These are phyloP conservation scores for Atta colombica DNA, from an alignment of 1,140 invertebrate species.

Conservation along the genomic window DNA sequence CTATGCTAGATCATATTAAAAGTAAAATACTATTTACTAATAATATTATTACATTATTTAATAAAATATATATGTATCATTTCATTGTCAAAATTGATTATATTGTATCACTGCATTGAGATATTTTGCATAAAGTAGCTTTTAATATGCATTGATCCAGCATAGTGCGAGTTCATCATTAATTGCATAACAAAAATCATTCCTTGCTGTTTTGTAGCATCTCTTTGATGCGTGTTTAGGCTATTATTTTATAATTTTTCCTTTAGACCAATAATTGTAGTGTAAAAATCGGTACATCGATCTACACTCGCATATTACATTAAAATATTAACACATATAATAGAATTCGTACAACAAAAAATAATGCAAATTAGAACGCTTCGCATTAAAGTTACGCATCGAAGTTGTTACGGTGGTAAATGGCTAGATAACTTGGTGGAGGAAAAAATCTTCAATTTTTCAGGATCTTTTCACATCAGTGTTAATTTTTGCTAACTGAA, in stretches of 20 bases:
- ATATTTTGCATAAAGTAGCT: too few relatives aligned
- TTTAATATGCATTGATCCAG: too few relatives aligned
- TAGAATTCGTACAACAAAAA: neutral
- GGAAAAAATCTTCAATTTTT: constrained; percentile 20
- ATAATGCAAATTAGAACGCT: constrained; percentile 42
- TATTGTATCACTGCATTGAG: too few relatives aligned
- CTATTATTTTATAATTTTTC: neutral
- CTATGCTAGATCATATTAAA: too few relatives aligned
- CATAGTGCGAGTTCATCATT: too few relatives aligned
- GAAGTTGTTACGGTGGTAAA: neutral
- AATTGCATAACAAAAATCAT: constrained; percentile 8
- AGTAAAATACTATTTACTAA: too few relatives aligned
- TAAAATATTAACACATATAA: constrained; percentile 20
- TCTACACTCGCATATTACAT: constrained; percentile 8
- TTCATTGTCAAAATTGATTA: too few relatives aligned
- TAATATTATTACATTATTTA: too few relatives aligned
- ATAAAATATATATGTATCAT: too few relatives aligned
- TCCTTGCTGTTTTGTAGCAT: neutral
- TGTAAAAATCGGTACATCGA: neutral
- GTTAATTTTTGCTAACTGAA: neutral
- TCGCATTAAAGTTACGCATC: constrained; percentile 27
- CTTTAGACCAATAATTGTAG: neutral
- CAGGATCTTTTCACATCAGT: neutral
- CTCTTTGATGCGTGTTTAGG: neutral
- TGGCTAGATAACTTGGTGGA: constrained; percentile 35